phyloP scores from a whole-genome alignment of 1,140 invertebrate species.

The Aphelenchoides avenae region DNA sequence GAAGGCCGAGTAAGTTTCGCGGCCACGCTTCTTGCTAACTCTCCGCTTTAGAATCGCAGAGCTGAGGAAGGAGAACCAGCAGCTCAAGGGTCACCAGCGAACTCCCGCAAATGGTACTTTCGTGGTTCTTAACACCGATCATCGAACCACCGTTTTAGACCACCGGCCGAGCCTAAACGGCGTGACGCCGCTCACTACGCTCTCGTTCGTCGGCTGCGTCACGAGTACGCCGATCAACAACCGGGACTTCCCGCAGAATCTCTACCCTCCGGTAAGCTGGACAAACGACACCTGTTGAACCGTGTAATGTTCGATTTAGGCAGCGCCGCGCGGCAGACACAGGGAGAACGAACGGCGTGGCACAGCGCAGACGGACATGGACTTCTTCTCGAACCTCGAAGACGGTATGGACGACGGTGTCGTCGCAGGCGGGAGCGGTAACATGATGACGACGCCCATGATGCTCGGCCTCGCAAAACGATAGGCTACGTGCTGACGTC shows the following conservation, averaged over 20 bases:
- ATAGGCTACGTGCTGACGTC: too few relatives aligned
- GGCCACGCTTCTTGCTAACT: neutral
- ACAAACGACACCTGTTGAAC: too few relatives aligned
- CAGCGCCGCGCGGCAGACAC: too few relatives aligned
- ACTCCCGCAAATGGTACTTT: neutral
- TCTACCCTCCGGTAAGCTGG: too few relatives aligned
- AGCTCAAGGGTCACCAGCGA: conserved; percentile 1
- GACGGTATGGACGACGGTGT: too few relatives aligned
- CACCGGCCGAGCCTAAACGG: conserved; percentile 12
- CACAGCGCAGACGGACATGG: too few relatives aligned
- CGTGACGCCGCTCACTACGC: conserved; percentile 8
- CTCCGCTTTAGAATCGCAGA: conserved; percentile 1
- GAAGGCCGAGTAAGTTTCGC: conserved; percentile 12
- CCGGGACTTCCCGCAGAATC: neutral
- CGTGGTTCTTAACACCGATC: neutral
- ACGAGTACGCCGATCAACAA: conserved; percentile 11
- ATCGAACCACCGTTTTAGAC: conserved; percentile 1
- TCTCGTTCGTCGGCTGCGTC: conserved; percentile 12
- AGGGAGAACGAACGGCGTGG: too few relatives aligned
- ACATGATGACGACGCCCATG: too few relatives aligned
- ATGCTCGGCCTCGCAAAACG: too few relatives aligned
- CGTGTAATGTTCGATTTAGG: too few relatives aligned
- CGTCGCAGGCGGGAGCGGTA: too few relatives aligned
- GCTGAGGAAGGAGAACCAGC: neutral
- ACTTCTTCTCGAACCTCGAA: too few relatives aligned